Evolutionary conservation across 2,888 invertebrate species (phyloP), one percentile per base, ranked within the genome.

Genomic region (Lottia scabra): DNA sequence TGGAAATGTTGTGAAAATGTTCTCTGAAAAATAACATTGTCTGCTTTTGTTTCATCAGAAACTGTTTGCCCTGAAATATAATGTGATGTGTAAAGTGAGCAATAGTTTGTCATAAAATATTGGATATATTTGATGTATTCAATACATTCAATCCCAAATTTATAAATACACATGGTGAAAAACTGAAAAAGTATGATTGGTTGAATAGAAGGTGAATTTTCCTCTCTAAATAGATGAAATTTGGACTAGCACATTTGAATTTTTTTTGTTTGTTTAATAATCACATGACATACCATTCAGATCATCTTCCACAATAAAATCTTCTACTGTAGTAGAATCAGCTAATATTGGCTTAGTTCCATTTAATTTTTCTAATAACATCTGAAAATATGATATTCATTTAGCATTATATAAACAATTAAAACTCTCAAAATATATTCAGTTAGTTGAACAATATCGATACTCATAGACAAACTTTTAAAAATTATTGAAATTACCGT

Each of bases 321-420:
- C 84, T 74, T 93, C 94, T 8, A 96, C 95, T 0, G 93, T 89
- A 46, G 80, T 82, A 67, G 81, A 83, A 79, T 90, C 90, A 13
- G 89, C 82, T 38, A 89, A 81, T 38, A 86, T 83, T 12, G 90
- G 90, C 71, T 86, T 89, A 46, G 89, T 89, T n/a, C 96, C 96
- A 70, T 95, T 92, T 44, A 95, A 92, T 90, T 97, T 97, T 90
- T 97, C 96, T 4, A 95, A 94, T 80, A 96, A 91, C 96, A 97
- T 96, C 83, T 96, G 92, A 27, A 81, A 38, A 38, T 38, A 38
- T 38, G 2, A 30, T 4, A 38, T 38, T 38, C 10, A 38, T 30
- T 30, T 4, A 30, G 30, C 30, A 30, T 38, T 10, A 8, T 6
- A 38, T 38, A 38, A 4, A 38, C 38, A 38, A n/a, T n/a, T n/a